Base-by-base conservation (phyloP, 2,888 invertebrate species). In the Eristalinus sepulchralis region DNA sequence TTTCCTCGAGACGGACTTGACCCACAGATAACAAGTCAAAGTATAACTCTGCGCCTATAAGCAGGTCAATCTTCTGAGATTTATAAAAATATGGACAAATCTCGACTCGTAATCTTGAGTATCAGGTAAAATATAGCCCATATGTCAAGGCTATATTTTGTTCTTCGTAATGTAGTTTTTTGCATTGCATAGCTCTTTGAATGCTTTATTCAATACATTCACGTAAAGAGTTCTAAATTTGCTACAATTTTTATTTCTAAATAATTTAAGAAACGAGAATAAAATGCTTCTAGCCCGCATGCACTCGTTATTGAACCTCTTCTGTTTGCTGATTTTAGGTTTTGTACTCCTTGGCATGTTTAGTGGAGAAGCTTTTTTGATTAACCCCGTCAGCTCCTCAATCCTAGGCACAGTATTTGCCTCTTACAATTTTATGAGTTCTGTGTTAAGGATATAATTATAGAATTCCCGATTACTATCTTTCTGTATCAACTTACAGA, bases 231-330 rank as follows among this genome's bases (percentile, higher is more conserved):
- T 34, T 34, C 34, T 33, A 63, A 63, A 34, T 63, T 20, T 63
- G 34, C 33, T 20, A 9, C 63, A 63, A 34, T 63, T 63, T 36
- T 34, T 63, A 6, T 34, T 63, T 34, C 34, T 17, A 31, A 34
- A 63, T 22, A 63, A 63, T 63, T 63, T 33, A 63, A 33, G 36
- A 36, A 63, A 63, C 20, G 63, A 33, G 63, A 63, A 34, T 63
- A 6, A 34, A 34, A 33, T 36, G 33, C 17, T n/a, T 63, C 36
- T 17, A 33, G 63, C 63, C 34, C 20, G 63, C 33, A 36, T 34
- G 63, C 63, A 63, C 34, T 63, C 63, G 20, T n/a, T 63, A 20
- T 63, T 33, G 11, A 63, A 34, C 36, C 63, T 33, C 63, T 63
- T 63, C 34, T 63, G 63, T 6, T 63, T 63, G 34, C 36, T 27